Evolutionary conservation across 2,888 invertebrate species (phyloP), one percentile per base, ranked within the genome.

Genomic region (Sesamia inferens): DNA sequence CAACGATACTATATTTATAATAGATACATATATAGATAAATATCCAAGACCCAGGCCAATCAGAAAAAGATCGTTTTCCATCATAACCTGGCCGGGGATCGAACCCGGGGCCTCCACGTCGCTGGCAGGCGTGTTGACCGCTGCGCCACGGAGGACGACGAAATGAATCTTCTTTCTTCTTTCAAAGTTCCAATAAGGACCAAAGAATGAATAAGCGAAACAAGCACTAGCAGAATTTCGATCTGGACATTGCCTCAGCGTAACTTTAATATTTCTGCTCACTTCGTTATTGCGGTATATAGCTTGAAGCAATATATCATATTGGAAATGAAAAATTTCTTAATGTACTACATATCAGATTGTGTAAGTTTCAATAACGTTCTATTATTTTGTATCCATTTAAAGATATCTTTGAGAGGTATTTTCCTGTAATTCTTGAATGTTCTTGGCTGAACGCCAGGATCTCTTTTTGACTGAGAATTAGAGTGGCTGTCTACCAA

Each of bases 241-340:
- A 75, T 44, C 22, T 47, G n/a, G 31, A 39, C 44, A 54, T 31
- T 54, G 57, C 24, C 70, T 22, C 61, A 68, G 76, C 81, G 84
- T 69, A 81, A 70, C 48, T 84, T 75, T 72, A 81, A 81, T 84
- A 75, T 75, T 76, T 75, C 69, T 24, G 24, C 22, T 58, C 57
- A 44, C n/a, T 57, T 31, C 61, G 67, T 57, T 81, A 80, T 81
- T 81, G 71, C 75, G 24, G 42, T 51, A 68, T 64, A 76, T 75
- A 67, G 81, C 81, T 81, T 48, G 42, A 55, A 75, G 81, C 81
- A 75, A 84, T 80, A 72, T 81, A 75, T 72, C 64, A 72, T 84
- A 81, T 81, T 81, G 81, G 84, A 84, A 81, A 64, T 68, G 70
- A 16, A 68, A 65, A 69, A 78, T 85, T 74, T 85, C 64, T 83